Conservation (phyloP, 2,113 vertebrate species). For the Crotalus horridus region DNA sequence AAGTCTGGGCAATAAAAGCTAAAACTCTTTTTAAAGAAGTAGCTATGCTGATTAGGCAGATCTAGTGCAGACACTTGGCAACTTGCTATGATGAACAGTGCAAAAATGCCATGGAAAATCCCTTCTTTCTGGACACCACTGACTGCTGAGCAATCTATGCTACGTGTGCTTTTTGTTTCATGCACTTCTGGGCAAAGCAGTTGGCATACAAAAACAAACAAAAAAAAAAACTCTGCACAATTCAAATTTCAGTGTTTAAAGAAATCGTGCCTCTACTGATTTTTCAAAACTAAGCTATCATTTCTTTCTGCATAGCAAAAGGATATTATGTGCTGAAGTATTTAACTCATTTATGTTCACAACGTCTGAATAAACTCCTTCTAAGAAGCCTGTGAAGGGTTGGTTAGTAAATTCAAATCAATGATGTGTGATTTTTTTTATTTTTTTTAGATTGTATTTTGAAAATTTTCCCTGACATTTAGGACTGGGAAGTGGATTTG, state of each 20-base stretch:
- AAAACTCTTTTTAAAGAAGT: slow-evolving; percentile 8
- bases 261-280: not conserved
- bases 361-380: not conserved
- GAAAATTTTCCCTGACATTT: not conserved
- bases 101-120: slow-evolving; percentile 19
- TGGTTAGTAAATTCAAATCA: not conserved
- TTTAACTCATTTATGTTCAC: not conserved
- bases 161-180: slow-evolving; percentile 14
- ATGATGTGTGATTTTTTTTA: not conserved
- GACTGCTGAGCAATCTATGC: slow-evolving; percentile 19
- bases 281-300: not conserved
- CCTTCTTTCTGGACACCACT: slow-evolving; percentile 7
- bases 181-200: slow-evolving; percentile 2
- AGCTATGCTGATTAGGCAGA: slow-evolving; percentile 10
- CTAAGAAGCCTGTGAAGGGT: not conserved
- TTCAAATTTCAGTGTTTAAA: not conserved
- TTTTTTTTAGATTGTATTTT: not conserved
- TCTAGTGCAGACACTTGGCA: not conserved
- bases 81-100: slow-evolving; percentile 12
- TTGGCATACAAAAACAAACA: not conserved
- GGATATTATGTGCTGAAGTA: too few species aligned
- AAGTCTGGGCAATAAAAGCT: not conserved
- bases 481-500: not conserved
- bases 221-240: not conserved
- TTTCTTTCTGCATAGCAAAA: not conserved